Conservation (phyloP, 2,113 vertebrate species). For the Eptatretus burgeri region DNA sequence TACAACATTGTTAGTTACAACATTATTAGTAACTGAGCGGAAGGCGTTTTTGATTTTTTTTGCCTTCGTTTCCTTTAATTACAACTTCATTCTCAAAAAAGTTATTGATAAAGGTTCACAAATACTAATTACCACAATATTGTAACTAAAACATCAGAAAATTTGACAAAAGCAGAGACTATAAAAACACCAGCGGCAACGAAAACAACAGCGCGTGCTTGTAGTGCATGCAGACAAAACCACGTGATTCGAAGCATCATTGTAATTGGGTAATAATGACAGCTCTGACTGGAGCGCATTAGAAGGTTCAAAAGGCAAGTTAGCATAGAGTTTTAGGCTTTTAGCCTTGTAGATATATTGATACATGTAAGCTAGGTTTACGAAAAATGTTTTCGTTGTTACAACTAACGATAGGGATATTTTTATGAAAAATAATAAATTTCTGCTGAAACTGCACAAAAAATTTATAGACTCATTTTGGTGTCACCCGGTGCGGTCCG, state of each 20-base stretch:
- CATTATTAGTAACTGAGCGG: background rate
- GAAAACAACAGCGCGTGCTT: background rate
- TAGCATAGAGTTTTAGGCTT: conserved; percentile 2
- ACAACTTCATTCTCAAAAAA: background rate
- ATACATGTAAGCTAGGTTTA: conserved; percentile 3
- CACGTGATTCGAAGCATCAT: background rate
- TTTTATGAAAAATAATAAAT: conserved; percentile 3
- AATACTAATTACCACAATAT: no score
- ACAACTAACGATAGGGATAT: conserved; percentile 1
- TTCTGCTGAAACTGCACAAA: conserved; percentile 4
- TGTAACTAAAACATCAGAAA: conserved; percentile 1
- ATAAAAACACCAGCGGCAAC: background rate
- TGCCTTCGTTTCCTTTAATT: background rate
- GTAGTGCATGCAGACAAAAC: background rate
- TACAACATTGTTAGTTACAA: background rate
- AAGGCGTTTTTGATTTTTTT: background rate
- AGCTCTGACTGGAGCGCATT: background rate
- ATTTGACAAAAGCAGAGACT: conserved; percentile 1
- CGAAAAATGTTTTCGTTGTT: conserved; percentile 3
- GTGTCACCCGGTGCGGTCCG: background rate
- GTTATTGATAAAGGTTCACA: conserved; percentile 3
- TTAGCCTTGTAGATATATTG: background rate
- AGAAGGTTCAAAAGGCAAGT: conserved; percentile 1
- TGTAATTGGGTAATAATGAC: conserved; percentile 1
- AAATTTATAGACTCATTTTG: background rate